phyloP scores from a whole-genome alignment of 2,888 invertebrate species.

The Spialia ferax region DNA sequence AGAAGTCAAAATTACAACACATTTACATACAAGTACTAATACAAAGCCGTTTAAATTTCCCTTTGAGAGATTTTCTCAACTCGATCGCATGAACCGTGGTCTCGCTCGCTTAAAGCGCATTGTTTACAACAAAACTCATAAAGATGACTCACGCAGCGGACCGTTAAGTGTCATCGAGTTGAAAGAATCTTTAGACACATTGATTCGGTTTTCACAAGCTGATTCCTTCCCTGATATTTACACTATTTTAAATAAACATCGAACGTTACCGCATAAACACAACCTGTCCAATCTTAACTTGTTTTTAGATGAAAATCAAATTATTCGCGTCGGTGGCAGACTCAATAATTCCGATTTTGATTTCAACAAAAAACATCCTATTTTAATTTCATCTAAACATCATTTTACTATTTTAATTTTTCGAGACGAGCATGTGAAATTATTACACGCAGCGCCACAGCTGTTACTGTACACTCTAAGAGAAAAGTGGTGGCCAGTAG shows the following conservation, averaged over 20 bases:
- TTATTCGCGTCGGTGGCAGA: conserved; percentile 40
- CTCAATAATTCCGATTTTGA: conserved; percentile 35
- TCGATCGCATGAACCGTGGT: conserved; percentile 36
- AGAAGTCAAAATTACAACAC: conserved; percentile 25
- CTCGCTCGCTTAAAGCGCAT: conserved; percentile 37
- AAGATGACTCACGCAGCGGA: conserved; percentile 24
- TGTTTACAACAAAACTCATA: conserved; percentile 28
- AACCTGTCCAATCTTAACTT: conserved; percentile 22
- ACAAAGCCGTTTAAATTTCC: conserved; percentile 24
- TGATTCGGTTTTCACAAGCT: conserved; percentile 17
- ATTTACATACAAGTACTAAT: neutral
- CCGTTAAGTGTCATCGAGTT: conserved; percentile 36
- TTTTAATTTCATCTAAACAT: conserved; percentile 46
- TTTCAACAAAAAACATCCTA: conserved; percentile 47
- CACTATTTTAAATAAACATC: conserved; percentile 8
- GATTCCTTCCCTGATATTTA: conserved; percentile 33
- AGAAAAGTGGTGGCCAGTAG: conserved; percentile 44
- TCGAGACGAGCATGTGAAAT: conserved; percentile 39
- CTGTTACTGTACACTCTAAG: conserved; percentile 39
- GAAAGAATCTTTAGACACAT: conserved; percentile 6
- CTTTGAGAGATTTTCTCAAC: conserved; percentile 40
- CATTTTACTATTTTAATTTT: conserved; percentile 43
- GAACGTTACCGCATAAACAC: conserved; percentile 18
- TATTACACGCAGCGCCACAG: conserved; percentile 45
- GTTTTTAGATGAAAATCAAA: conserved; percentile 31